Conservation (phyloP, 2,113 vertebrate species). For the Caranx melampygus region DNA sequence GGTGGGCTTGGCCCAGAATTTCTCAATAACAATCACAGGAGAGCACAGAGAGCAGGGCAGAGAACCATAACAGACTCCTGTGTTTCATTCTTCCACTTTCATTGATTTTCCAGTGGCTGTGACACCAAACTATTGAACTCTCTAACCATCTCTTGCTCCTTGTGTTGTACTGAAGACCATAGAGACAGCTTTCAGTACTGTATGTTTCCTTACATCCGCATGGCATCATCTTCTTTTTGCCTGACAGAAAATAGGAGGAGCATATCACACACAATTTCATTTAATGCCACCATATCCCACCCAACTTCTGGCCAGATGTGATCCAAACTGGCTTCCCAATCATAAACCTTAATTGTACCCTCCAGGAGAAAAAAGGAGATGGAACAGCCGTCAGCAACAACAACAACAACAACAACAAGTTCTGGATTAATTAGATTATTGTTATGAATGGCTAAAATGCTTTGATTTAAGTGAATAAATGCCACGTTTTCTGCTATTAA, state of each 20-base stretch:
- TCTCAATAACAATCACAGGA: too few relatives aligned
- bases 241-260: background rate
- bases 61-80: background rate
- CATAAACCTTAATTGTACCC: too few relatives aligned
- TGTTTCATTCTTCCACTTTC: background rate
- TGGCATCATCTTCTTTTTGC: background rate
- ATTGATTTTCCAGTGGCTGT: background rate
- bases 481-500: background rate
- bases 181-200: background rate
- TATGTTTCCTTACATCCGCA: background rate
- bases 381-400: background rate
- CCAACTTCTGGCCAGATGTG: too few relatives aligned
- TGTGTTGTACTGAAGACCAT: background rate
- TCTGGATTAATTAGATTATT: background rate
- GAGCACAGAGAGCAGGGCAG: too few relatives aligned
- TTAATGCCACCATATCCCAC: too few relatives aligned
- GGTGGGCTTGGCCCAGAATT: too few relatives aligned
- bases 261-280: background rate
- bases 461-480: background rate
- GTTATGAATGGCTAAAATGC: background rate
- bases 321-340: too few relatives aligned
- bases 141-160: background rate
- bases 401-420: too few relatives aligned
- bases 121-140: too few relatives aligned
- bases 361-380: background rate